Base-by-base conservation (phyloP, 1,140 invertebrate genomes). In the Hylaeus anthracinus region DNA sequence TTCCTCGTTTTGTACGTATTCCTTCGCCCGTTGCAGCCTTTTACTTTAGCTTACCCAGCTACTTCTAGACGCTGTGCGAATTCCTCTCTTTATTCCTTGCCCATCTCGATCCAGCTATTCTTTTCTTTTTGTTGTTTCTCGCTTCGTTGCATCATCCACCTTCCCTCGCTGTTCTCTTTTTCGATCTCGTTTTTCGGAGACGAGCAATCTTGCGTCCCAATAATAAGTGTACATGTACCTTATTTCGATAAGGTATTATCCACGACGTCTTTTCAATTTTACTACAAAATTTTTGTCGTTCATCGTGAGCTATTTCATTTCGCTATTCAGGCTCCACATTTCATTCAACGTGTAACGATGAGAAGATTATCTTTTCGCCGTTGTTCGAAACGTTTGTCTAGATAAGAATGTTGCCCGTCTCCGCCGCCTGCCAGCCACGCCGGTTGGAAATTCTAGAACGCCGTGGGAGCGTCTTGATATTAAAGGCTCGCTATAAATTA, bases 401-500 rank as follows among this genome's bases (percentile, higher is more conserved):
- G 26, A 26, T 26, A 26, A 26, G 26, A 26, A 26, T 26, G 5
- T 53, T 43, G 9, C 9, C 56, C 14, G 4, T 15, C 43, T 37
- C 5, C 12, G 9, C 1, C 43, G 10, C 37, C 48, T 55, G 5
- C 6, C 9, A 0, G 5, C 3, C 12, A 41, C 41, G 8, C 14
- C n/a, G 45, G 48, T 10, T 72, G 56, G 64, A 79, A 86, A 86
- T 79, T 80, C 60, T 78, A 63, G 72, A 56, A 45, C 72, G 70
- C 63, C 60, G 14, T 56, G 39, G 5, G 64, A 26, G 61, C 77
- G 63, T 74, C 65, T 78, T 64, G 70, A 86, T 74, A 83, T 87
- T 83, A 87, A 81, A 84, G 55, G 60, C 60, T 55, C 63, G 61
- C 51, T 65, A 73, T 86, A 87, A 87, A 87, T 87, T 87, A 86